phyloP scores from a whole-genome alignment of 2,797 vertebrate species.

The Catostomus latipinnis region DNA sequence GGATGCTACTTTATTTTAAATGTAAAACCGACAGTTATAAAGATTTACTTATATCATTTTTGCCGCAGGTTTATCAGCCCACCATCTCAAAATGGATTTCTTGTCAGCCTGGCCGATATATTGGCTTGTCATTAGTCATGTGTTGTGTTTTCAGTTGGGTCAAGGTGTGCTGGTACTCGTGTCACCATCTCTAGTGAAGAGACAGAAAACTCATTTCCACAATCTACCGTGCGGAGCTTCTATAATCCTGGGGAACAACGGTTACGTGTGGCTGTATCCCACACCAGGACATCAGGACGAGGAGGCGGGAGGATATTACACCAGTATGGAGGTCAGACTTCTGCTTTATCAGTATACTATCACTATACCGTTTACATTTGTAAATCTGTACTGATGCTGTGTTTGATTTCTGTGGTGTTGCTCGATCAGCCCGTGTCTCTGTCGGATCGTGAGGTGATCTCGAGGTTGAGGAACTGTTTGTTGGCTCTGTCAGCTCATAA shows the following conservation, averaged over 20 bases:
- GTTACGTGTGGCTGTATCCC: slow-evolving; percentile 95
- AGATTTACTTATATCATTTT: too few species aligned
- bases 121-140: background rate
- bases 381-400: background rate
- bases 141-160: slow-evolving; percentile 78
- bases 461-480: slow-evolving; percentile 93
- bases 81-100: background rate
- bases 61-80: too few species aligned
- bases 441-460: slow-evolving; percentile 93
- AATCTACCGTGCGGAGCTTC: slow-evolving; percentile 94
- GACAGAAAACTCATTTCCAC: slow-evolving; percentile 97
- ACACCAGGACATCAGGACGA: slow-evolving; percentile 87
- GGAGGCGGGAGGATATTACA: slow-evolving; percentile 88
- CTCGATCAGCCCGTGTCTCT: slow-evolving; percentile 83
- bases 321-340: slow-evolving; percentile 85
- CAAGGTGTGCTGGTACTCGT: slow-evolving; percentile 94
- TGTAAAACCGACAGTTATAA: too few species aligned
- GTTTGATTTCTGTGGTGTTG: background rate
- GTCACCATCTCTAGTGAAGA: slow-evolving; percentile 93
- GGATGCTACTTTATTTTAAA: too few species aligned
- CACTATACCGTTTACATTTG: background rate
- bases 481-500: slow-evolving; percentile 87
- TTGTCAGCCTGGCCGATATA: background rate
- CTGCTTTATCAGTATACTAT: background rate
- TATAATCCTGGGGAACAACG: slow-evolving; percentile 93